Evolutionary conservation across 1,140 invertebrate species (phyloP).

Genomic region (Eriocheir sinensis): DNA sequence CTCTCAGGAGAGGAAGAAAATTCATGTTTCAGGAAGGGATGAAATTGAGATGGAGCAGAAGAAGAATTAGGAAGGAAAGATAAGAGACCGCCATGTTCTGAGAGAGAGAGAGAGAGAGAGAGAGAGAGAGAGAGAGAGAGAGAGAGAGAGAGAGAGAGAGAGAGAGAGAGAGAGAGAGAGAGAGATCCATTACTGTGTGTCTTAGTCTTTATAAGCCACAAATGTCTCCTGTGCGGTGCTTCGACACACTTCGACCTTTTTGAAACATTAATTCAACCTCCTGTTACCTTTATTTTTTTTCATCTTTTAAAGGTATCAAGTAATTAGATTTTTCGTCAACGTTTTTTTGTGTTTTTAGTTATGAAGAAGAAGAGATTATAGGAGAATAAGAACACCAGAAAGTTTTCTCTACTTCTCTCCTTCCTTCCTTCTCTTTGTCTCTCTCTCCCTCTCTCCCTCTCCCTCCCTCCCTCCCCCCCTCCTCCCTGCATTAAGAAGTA

Average conservation of each 20-base stretch:
- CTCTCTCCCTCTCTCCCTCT: background rate
- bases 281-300: background rate
- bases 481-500: background rate
- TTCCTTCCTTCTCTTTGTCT: background rate
- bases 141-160: too few relatives aligned
- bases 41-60: background rate
- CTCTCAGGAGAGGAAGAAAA: background rate
- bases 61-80: background rate
- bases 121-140: background rate
- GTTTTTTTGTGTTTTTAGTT: background rate
- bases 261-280: too few relatives aligned
- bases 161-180: too few relatives aligned
- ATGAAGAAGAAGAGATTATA: background rate
- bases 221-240: too few relatives aligned
- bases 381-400: background rate
- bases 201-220: too few relatives aligned
- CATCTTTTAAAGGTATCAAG: background rate
- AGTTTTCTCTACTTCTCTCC: background rate
- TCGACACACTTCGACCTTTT: too few relatives aligned
- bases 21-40: conserved; percentile 12
- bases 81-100: background rate
- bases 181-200: too few relatives aligned
- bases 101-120: conserved; percentile 1
- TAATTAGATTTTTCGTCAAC: background rate
- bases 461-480: background rate